A percentile compares a stretch with the other conserved stretches of the same genome.
These are phyloP conservation scores for Rotaria macrura DNA, from an alignment of 2,888 invertebrate genomes.

Conservation along the genomic window DNA sequence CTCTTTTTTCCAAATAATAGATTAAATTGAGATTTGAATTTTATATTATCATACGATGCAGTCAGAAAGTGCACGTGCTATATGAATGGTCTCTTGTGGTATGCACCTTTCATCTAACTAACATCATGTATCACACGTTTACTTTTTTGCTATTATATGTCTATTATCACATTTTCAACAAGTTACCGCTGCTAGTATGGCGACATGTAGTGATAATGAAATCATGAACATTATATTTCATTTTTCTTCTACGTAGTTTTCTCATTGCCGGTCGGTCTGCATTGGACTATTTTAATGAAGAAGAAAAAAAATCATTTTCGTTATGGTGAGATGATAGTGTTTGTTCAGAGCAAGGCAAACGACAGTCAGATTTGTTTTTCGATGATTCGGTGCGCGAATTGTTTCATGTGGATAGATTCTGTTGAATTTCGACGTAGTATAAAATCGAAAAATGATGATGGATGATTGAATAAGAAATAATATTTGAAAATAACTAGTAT, in stretches of 20 bases:
- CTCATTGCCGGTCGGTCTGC: neutral
- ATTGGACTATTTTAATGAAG: neutral
- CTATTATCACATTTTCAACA: neutral
- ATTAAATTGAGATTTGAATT: neutral
- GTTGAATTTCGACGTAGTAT: too few species aligned
- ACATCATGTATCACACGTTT: conserved; percentile 8
- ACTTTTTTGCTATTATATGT: neutral
- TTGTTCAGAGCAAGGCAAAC: too few species aligned
- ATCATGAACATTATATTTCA: neutral
- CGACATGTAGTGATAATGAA: conserved; percentile 7
- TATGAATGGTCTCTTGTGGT: neutral
- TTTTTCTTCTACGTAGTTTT: neutral
- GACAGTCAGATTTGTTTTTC: too few species aligned
- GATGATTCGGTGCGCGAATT: too few species aligned
- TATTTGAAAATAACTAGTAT: too few species aligned
- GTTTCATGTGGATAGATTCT: too few species aligned
- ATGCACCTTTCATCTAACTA: neutral
- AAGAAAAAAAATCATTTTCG: too few species aligned
- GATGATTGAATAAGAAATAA: too few species aligned
- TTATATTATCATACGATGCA: neutral
- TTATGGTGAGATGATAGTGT: too few species aligned
- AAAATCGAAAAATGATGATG: too few species aligned
- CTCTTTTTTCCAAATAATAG: neutral
- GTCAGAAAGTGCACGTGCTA: neutral
- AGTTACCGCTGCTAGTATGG: conserved; percentile 8